Conservation (phyloP, 2,113 vertebrate genomes). For the Puma concolor region DNA sequence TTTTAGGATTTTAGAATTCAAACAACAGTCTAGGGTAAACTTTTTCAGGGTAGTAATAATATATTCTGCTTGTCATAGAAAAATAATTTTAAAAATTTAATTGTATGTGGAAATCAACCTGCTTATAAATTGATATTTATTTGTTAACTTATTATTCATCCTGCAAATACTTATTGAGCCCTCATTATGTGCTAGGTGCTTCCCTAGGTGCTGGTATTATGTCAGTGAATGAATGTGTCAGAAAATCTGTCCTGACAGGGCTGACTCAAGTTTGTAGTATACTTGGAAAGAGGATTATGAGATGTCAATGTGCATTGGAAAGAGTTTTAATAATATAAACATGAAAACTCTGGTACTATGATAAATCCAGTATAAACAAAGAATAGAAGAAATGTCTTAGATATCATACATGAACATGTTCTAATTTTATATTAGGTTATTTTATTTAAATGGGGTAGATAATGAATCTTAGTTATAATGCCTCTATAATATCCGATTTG, state of each 20-base stretch:
- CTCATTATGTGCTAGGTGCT: neutral
- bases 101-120: neutral
- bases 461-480: neutral
- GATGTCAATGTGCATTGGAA: neutral
- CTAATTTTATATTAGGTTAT: neutral
- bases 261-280: neutral
- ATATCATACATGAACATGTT: neutral
- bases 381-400: neutral
- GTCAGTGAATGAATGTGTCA: neutral
- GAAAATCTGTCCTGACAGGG: neutral
- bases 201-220: neutral
- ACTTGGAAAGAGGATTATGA: neutral
- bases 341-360: neutral
- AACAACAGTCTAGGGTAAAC: neutral
- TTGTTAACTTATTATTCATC: neutral
- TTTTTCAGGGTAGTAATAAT: neutral
- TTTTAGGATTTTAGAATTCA: neutral
- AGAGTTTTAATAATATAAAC: neutral
- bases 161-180: neutral
- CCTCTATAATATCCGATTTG: neutral
- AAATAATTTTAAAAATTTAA: neutral
- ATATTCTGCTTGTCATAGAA: neutral
- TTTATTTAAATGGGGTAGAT: neutral
- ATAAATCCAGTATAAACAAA: neutral
- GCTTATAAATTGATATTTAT: neutral